A percentile compares a stretch with the other conserved stretches of the same genome.
Conservation (phyloP, 2,888 invertebrate species). For the Philhelius pedissequus region DNA sequence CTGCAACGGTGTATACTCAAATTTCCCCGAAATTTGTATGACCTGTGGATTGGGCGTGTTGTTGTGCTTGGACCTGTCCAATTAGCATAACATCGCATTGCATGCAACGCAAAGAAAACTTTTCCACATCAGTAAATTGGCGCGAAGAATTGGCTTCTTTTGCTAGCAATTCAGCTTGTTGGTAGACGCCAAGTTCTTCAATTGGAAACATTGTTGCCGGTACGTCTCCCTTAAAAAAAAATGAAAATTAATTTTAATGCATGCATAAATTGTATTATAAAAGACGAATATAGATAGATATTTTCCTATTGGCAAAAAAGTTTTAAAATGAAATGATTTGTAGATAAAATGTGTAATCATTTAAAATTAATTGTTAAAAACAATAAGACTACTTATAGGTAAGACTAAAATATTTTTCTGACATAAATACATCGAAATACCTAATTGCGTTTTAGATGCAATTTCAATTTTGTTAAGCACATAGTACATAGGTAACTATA, state of each 20-base stretch:
- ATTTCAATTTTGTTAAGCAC: no score
- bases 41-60: slow-evolving; percentile 91
- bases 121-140: slow-evolving; percentile 94
- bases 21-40: slow-evolving; percentile 91
- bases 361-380: no score
- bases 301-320: no score
- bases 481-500: no score
- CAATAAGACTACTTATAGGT: no score
- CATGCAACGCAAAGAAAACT: slow-evolving; percentile 90
- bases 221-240: slow-evolving; percentile 82
- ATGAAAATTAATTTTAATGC: not conserved
- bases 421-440: no score
- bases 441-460: no score
- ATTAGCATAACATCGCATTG: slow-evolving; percentile 88
- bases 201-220: slow-evolving; percentile 90
- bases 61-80: slow-evolving; percentile 90
- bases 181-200: slow-evolving; percentile 85
- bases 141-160: slow-evolving; percentile 92
- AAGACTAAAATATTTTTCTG: no score
- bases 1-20: slow-evolving; percentile 77
- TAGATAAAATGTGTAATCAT: no score
- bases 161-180: slow-evolving; percentile 91
- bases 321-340: no score
- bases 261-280: not conserved
- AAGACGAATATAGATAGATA: not conserved